Evolutionary conservation across 2,888 invertebrate species (phyloP).

Genomic region (Eumacrocentrus americanus): DNA sequence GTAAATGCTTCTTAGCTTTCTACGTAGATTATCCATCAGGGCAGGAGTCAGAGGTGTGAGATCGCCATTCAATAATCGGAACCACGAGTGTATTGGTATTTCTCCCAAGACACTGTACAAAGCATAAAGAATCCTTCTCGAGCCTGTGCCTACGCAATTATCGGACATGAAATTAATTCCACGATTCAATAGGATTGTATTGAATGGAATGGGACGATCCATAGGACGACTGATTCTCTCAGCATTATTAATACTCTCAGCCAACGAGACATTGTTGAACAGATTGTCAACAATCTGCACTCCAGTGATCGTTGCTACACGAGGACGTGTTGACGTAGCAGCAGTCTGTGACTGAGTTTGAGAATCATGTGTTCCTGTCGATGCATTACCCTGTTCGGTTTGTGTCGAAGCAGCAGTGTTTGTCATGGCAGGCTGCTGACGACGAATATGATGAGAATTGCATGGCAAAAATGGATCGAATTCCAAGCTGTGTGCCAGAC

Average conservation of each 20-base stretch:
- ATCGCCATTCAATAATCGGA: background rate
- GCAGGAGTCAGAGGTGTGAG: background rate
- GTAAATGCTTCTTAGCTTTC: background rate
- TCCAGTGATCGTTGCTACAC: conserved; percentile 12
- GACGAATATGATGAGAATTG: conserved; percentile 72
- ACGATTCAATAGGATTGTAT: conserved; percentile 21
- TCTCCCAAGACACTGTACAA: conserved; percentile 17
- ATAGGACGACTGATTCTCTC: conserved; percentile 7
- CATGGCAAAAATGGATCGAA: conserved; percentile 75
- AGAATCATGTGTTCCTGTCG: conserved; percentile 62
- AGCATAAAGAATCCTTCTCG: background rate
- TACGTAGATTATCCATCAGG: background rate
- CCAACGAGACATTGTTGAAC: background rate
- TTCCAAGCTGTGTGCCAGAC: conserved; percentile 51
- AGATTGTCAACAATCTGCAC: conserved; percentile 5
- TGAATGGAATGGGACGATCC: conserved; percentile 12
- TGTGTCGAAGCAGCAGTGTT: conserved; percentile 45
- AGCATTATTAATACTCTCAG: background rate
- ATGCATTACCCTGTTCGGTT: conserved; percentile 42
- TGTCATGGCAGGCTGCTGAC: conserved; percentile 37
- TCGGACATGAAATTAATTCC: conserved; percentile 23
- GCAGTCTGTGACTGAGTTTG: conserved; percentile 45
- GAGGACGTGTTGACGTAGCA: conserved; percentile 22
- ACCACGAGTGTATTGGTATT: conserved; percentile 14
- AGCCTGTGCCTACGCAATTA: too few species aligned